phyloP scores from a whole-genome alignment of 64 coral and sea anemone species.

The Montipora sp. region DNA sequence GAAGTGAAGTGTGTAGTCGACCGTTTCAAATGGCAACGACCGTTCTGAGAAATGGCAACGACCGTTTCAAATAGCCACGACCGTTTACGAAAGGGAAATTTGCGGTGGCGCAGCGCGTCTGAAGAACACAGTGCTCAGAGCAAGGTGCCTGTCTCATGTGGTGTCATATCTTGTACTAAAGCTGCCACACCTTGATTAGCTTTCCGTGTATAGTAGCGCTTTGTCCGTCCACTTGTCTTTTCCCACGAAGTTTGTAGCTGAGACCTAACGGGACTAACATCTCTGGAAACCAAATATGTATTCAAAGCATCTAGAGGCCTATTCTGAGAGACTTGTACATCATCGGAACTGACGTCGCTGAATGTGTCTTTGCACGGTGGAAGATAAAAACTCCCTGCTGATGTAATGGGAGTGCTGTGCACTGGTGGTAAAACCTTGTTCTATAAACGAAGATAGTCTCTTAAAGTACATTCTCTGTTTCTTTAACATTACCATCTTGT shows the following conservation, averaged over 20 bases:
- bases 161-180: constrained; percentile 20
- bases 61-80: too few relatives aligned
- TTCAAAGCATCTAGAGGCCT: constrained; percentile 19
- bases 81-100: too few relatives aligned
- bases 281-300: constrained; percentile 22
- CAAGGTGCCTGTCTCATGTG: constrained; percentile 22
- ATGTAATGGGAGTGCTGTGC: constrained; percentile 27
- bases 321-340: background rate
- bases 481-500: background rate
- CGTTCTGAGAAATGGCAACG: too few relatives aligned
- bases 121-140: constrained; percentile 41
- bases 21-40: too few relatives aligned
- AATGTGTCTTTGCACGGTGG: constrained; percentile 32
- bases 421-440: background rate
- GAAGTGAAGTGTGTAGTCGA: too few relatives aligned
- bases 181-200: constrained; percentile 21
- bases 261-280: constrained; percentile 46
- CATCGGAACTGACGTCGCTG: constrained; percentile 23
- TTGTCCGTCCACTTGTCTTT: constrained; percentile 15
- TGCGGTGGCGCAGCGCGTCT: background rate
- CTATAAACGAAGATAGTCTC: background rate
- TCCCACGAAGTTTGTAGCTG: constrained; percentile 49
- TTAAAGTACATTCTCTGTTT: constrained; percentile 1
- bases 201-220: constrained; percentile 41
- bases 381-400: constrained; percentile 49